Conservation (phyloP, 2,113 vertebrate genomes). For the Arvicanthis niloticus region DNA sequence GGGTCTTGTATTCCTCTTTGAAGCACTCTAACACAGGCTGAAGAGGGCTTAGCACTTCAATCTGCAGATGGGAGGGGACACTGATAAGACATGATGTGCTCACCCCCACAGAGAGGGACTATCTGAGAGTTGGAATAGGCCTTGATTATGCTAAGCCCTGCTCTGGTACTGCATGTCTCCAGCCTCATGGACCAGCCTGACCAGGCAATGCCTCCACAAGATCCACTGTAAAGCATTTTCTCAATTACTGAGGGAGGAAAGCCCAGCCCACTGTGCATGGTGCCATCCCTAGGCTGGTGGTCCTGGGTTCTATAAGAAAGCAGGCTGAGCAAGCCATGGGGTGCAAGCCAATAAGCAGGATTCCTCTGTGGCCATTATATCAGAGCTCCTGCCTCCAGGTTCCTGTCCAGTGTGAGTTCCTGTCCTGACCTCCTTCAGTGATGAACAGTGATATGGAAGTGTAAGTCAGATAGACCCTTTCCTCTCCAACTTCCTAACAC, state of each 20-base stretch:
- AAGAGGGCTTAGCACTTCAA: constrained; percentile 86
- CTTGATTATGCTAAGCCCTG: neutral
- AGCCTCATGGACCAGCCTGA: neutral
- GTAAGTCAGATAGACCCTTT: neutral
- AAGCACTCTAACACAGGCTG: constrained; percentile 84
- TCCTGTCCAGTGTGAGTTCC: neutral
- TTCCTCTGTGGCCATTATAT: neutral
- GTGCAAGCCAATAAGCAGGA: neutral
- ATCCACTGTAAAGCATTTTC: neutral
- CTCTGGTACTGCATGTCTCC: neutral
- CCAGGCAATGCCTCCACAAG: neutral
- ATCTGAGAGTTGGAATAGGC: neutral
- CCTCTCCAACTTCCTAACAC: neutral
- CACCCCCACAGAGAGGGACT: too few species aligned
- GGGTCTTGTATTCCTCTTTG: constrained; percentile 88
- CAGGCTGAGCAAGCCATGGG: neutral
- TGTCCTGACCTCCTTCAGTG: neutral
- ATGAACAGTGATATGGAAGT: neutral
- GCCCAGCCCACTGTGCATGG: neutral
- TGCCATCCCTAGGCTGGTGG: neutral
- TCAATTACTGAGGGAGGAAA: neutral
- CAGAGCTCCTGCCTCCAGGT: neutral
- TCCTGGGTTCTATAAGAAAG: neutral
- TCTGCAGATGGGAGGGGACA: constrained; percentile 80
- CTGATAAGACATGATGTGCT: neutral